Base-by-base conservation (phyloP, 2,888 invertebrate species). In the Acleris holmiana region DNA sequence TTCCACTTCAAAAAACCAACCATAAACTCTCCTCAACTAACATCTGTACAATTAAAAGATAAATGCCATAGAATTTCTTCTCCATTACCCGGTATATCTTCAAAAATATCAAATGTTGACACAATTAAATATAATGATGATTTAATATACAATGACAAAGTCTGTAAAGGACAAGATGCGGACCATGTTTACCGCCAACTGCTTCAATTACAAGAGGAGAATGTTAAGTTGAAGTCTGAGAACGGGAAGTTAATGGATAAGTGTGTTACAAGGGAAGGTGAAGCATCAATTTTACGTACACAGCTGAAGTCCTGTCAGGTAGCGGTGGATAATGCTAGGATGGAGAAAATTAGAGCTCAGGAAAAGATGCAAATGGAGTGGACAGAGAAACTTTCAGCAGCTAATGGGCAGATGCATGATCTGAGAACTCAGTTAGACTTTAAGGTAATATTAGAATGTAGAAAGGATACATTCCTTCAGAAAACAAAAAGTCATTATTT, bases 231-330 rank as follows among this genome's bases (percentile, higher is more conserved):
- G 7, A 91, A 88, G 67, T 86, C 86, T 0, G 91, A 91, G 64
- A 91, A 91, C 75, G 89, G 89, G 2, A 91, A 88, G 68, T 74
- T 92, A 46, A 70, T 88, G 48, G 91, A 93, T 50, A 89, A 93
- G 78, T 93, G 89, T 83, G 86, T 93, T 1, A 93, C 93, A 0
- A 94, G 94, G 72, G 93, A 93, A 73, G 94, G 93, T 1, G 94
- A 94, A 76, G 91, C 93, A 0, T 88, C 93, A 5, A 93, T 94
- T 72, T 76, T 94, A 61, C 80, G 94, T 15, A 88, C 88, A 2
- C 94, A 94, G 76, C 73, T 94, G 59, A 93, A 93, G 69, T 85
- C 89, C 25, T 85, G 85, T 58, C 93, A 92, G 71, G 73, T 79
- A 0, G 83, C 89, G 0, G 83, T 87, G 13, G 93, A 93, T 65